Evolutionary conservation across 2,113 vertebrate species (phyloP), one percentile per base, ranked within the genome.

Genomic region (Perognathus longimembris): DNA sequence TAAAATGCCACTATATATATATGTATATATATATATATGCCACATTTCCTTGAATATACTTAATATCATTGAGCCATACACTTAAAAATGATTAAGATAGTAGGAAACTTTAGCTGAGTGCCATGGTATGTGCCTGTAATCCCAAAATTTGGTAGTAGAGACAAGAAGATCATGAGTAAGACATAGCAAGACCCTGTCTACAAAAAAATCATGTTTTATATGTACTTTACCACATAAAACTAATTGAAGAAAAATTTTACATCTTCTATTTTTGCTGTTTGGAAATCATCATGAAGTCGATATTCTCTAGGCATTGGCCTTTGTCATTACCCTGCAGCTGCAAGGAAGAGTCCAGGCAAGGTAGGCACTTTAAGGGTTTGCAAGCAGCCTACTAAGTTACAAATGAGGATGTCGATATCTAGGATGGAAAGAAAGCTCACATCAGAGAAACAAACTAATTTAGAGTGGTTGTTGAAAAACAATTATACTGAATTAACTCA

Each of bases 201-300:
- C 1, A 24, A 63, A 63, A 28, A 63, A 63, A 24, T 74, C 74
- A 79, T 64, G 32, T 45, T n/a, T 34, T 63, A 30, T 38, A 4
- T 71, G 54, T 64, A 71, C 74, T 88, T 88, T 85, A n/a, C 54
- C 57, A 38, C 61, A 74, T 20, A n/a, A 85, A 83, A 76, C 71
- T 61, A 63, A 38, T 22, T 28, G 63, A 67, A 76, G 77, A 26
- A 50, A 75, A 45, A 77, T 84, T 75, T 75, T n/a, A 66, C 14
- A 67, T 87, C 81, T 83, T 20, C 73, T 87, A 20, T 30, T 71
- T 69, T 90, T 77, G 26, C 34, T 91, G 28, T 59, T 82, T 91
- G 40, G 30, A 61, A 78, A 66, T 94, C 81, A 91, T 66, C 71
- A 82, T 75, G 30, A 93, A 32, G 45, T 69, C 63, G 84, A 10